Evolutionary conservation across 2,888 invertebrate genomes (phyloP), one percentile per base, ranked within the genome.

Genomic region (Mythimna lalbum): DNA sequence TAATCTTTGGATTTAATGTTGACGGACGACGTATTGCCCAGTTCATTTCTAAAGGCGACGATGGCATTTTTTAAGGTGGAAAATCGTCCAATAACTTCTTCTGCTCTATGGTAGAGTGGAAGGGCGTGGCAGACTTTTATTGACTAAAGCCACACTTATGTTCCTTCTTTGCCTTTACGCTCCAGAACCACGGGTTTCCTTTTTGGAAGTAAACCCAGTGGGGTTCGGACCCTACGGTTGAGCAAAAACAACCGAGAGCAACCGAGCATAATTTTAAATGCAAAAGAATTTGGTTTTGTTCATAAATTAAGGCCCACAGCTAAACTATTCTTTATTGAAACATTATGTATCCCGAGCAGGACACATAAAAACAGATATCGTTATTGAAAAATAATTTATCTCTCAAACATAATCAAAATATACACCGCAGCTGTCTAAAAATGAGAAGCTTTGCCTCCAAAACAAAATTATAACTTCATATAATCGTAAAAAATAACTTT

Each of bases 401-500:
- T 64, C 1, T 21, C 5, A 17, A 65, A 21, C 19, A 57, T 57
- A 52, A 74, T 27, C 43, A 36, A 72, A 72, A 27, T 17, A 12
- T 7, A 50, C 27, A 27, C 23, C 59, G 27, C 43, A 59, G 47
- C 55, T 73, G 19, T 4, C 3, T 39, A n/a, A 68, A 62, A 59
- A n/a, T 56, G 21, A 80, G 61, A 80, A 59, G 43, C 14, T 57
- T 36, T 62, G 43, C 31, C 39, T n/a, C 10, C 7, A 57, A 12
- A 65, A 27, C 4, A 60, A 69, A 71, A 65, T 65, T 33, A 62
- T 57, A 78, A 71, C 33, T 10, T 56, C 69, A 61, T 82, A 83
- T 84, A 83, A 86, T 81, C 82, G 71, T 86, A 83, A 85, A 87
- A 87, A 83, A 82, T 81, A 82, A 72, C 83, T 86, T 87, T 87